Base-by-base conservation (phyloP, 2,113 vertebrate genomes). In the Sardina pilchardus region DNA sequence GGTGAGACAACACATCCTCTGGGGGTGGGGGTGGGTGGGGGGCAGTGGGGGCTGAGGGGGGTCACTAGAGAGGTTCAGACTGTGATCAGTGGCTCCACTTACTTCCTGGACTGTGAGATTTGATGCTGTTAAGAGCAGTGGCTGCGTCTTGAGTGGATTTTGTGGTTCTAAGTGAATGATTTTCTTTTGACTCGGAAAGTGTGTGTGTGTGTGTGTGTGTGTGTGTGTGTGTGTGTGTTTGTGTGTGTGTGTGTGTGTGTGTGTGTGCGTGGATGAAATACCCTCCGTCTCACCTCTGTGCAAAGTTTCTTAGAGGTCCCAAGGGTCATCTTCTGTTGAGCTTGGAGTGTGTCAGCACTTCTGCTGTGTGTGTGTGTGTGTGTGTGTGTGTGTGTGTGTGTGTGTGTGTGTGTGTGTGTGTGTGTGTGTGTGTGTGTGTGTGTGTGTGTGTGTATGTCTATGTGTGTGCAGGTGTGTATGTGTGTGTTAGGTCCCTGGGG, bases 321-420 rank as follows among this genome's bases (percentile, higher is more conserved):
- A 75, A 75, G 67, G 67, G 67, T 34, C 8, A 75, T 75, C 67
- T 75, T 75, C 26, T 34, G 10, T 34, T 75, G 67, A 30, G 30
- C 26, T 75, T 34, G 26, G 12, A 36, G 30, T 36, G 86, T 86
- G 83, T 93, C 93, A 94, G 92, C 93, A 94, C 84, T 92, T 93
- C 84, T 89, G 84, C 88, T 86, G 87, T 90, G 81, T 91, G 89
- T 83, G 88, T 86, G 34, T 80, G 53, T 36, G 1, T 83, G 39
- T 83, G 36, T 24, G 30, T 34, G 59, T 63, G 34, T 42, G 80
- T 48, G 43, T 84, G 63, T 36, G 42, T 56, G 21, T 81, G 45
- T 86, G 19, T 45, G 14, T 59, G 47, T 91, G 89, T 83, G 88
- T 86, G 44, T 83, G 78, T 36, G 2, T 78, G 39, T 83, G 36